Conservation (phyloP, 2,797 vertebrate species). For the Chloroceryle inda region DNA sequence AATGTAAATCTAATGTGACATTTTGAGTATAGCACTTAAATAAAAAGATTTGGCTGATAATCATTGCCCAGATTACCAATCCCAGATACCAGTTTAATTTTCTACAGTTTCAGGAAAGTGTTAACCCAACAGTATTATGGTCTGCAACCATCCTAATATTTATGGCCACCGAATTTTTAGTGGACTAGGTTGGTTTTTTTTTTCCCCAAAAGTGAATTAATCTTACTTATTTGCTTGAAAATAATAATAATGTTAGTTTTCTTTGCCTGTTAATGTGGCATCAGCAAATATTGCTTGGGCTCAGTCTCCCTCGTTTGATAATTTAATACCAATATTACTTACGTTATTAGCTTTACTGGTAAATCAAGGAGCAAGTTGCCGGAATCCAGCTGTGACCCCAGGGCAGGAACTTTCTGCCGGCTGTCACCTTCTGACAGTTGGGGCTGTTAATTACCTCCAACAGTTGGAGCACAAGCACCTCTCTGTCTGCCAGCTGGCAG, state of each 20-base stretch:
- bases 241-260: slow-evolving; percentile 37
- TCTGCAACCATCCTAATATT: not conserved
- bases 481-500: slow-evolving; percentile 87
- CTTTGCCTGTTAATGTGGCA: slow-evolving; percentile 22
- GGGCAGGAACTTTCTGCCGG: slow-evolving; percentile 83
- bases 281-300: slow-evolving; percentile 40
- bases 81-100: not conserved
- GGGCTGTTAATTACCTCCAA: slow-evolving; percentile 86
- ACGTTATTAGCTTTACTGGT: slow-evolving; percentile 80
- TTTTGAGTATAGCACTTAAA: not conserved
- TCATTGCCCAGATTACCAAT: not conserved
- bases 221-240: not conserved
- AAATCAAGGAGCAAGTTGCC: slow-evolving; percentile 80
- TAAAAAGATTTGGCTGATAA: not conserved
- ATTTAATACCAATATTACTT: slow-evolving; percentile 80
- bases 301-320: slow-evolving; percentile 62
- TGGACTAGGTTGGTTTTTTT: not conserved
- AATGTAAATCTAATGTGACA: not conserved
- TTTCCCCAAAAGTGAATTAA: not conserved
- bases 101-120: not conserved
- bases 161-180: not conserved
- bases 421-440: slow-evolving; percentile 84
- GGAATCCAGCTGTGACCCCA: slow-evolving; percentile 85
- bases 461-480: slow-evolving; percentile 82
- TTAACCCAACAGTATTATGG: not conserved